phyloP scores from a whole-genome alignment of 37 sponge, comb jelly and placozoan species.

The Cliona cf. orientalis region DNA sequence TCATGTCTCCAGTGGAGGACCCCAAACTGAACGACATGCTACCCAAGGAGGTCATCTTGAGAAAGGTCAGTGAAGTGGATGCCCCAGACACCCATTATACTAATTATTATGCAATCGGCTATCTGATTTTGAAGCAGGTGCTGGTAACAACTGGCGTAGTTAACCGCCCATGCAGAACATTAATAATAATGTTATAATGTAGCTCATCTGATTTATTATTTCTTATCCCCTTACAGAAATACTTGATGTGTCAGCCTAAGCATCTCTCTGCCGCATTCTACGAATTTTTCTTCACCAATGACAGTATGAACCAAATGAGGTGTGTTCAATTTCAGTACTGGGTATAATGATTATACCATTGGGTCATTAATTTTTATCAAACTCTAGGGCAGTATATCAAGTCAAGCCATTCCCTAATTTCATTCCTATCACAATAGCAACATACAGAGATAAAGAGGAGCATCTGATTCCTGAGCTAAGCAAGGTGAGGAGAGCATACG shows the following conservation, averaged over 20 bases:
- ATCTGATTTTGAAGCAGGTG: background rate
- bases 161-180: background rate
- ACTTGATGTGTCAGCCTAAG: conserved; percentile 55
- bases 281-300: conserved; percentile 37
- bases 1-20: conserved; percentile 45
- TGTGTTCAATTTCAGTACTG: conserved; percentile 25
- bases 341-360: background rate
- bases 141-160: background rate
- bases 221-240: conserved; percentile 37
- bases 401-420: conserved; percentile 68
- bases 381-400: conserved; percentile 38
- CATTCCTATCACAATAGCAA: conserved; percentile 58
- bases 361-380: background rate
- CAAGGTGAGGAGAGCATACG: background rate
- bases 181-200: background rate
- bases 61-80: conserved; percentile 31
- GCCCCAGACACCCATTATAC: too few species aligned
- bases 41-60: conserved; percentile 24
- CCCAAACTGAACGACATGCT: background rate
- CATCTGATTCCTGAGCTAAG: conserved; percentile 1
- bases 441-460: conserved; percentile 10
- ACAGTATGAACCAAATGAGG: conserved; percentile 61
- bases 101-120: background rate
- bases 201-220: too few species aligned
- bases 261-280: conserved; percentile 56